Percentiles rank a stretch among this genome's conserved stretches.
phyloP scores from a whole-genome alignment of 2,113 vertebrate species.

The Cebidichthys violaceus region DNA sequence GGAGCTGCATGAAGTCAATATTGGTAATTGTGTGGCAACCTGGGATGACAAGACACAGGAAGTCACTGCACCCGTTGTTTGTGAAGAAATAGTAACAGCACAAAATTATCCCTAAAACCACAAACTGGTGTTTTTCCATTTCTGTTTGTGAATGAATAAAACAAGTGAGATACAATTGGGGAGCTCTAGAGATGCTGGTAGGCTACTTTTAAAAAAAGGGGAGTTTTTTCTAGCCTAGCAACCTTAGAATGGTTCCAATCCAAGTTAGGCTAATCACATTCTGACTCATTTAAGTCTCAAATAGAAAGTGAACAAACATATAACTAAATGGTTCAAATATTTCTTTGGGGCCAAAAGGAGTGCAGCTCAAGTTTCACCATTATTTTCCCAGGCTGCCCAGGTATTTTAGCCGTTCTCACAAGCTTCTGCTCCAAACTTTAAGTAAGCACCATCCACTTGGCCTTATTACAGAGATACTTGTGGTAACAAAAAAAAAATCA shows the following conservation, averaged over 20 bases:
- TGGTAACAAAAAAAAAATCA: constrained; percentile 16
- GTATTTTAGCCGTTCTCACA: constrained; percentile 4
- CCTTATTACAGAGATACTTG: constrained; percentile 49
- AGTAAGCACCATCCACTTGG: constrained; percentile 42
- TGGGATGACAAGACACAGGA: background rate
- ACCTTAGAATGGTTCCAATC: background rate
- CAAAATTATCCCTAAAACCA: background rate
- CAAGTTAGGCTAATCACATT: background rate
- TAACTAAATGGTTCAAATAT: constrained; percentile 2
- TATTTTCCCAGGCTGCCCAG: constrained; percentile 21
- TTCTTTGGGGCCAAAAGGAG: background rate
- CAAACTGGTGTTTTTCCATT: background rate
- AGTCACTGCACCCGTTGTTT: background rate
- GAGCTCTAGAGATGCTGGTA: background rate
- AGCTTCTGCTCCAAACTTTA: constrained; percentile 4
- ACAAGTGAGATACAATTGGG: background rate
- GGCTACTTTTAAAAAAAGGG: background rate
- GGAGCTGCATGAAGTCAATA: background rate
- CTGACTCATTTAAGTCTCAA: background rate
- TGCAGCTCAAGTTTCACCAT: background rate
- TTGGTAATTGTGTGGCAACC: background rate
- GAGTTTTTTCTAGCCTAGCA: background rate
- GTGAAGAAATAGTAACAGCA: background rate
- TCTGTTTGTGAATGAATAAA: background rate
- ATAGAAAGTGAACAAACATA: background rate